Base-by-base conservation (phyloP, 2,113 vertebrate genomes). In the Stegastes partitus region DNA sequence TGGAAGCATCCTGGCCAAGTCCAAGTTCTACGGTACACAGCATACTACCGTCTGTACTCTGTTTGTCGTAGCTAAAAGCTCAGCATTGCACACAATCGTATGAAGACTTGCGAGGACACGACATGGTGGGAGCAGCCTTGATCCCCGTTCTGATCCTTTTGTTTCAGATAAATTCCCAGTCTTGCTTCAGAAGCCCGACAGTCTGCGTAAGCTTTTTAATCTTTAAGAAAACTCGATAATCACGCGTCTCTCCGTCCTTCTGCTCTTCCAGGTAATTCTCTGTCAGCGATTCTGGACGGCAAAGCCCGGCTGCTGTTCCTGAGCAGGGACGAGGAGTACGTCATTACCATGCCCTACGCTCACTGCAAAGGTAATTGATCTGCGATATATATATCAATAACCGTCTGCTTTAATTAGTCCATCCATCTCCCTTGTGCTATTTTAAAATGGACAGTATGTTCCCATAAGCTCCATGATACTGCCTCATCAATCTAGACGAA, bases 281-380 rank as follows among this genome's bases (percentile, higher is more conserved):
- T 99, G 77, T 99, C 98, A 1, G 98, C 98, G 0, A 94, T 99
- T 82, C 90, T 99, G 85, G 98, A 98, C 7, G 98, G 98, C 47
- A 96, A 96, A 90, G 98, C 98, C 62, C 96, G 94, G 7, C 95
- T 99, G 56, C 89, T 91, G 19, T 96, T 99, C 83, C 90, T 97
- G 55, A 94, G 69, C 84, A 95, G 95, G 19, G 95, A 93, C 0
- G 98, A 99, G 85, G 96, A 97, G 10, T 99, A 99, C 70, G 77
- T 95, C 70, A 97, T 99, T 88, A 98, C 97, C 23, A 99, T 99
- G 98, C 98, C 97, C 18, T 98, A 98, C 0, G 98, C 97, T 56
- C 97, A 99, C 91, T 99, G 97, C 88, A 98, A 96, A 97, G 97
- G 97, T 98, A 92, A 87, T 72, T n/a, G 4, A 14, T 31, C 18